These are phyloP conservation scores for Drosophila quadrilineata DNA, from an alignment of 1,140 invertebrate species.

Conservation along the genomic window DNA sequence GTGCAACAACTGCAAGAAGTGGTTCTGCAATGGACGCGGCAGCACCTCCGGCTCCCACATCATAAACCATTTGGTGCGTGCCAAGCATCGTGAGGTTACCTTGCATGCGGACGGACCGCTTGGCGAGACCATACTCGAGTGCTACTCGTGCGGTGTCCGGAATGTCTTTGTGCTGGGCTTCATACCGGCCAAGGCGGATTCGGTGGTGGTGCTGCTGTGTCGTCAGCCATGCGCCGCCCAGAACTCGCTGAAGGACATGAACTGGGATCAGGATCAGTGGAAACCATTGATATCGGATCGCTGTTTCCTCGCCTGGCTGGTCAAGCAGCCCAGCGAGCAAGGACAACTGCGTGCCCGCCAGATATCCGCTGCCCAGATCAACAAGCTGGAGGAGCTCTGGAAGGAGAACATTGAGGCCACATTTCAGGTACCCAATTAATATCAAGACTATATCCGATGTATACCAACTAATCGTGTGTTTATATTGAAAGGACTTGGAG, in stretches of 20 bases:
- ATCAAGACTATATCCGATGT: neutral
- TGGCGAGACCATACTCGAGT: conserved; percentile 98
- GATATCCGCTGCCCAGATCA: conserved; percentile 98
- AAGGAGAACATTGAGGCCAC: conserved; percentile 98
- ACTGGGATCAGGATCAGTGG: conserved; percentile 99
- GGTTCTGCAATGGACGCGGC: conserved; percentile 99
- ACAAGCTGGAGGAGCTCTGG: conserved; percentile 99
- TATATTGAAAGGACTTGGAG: conserved; percentile 89
- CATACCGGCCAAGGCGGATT: conserved; percentile 99
- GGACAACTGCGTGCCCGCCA: conserved; percentile 97
- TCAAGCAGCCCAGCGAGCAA: conserved; percentile 97
- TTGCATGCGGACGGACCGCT: conserved; percentile 98
- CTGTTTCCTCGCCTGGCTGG: conserved; percentile 97
- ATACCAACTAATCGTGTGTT: neutral
- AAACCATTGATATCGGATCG: conserved; percentile 98
- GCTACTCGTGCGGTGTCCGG: conserved; percentile 98
- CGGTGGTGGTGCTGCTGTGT: conserved; percentile 98
- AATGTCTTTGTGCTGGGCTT: conserved; percentile 99
- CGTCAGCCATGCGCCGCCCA: conserved; percentile 98
- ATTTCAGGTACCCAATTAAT: conserved; percentile 87
- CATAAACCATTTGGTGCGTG: conserved; percentile 98
- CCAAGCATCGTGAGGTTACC: conserved; percentile 99
- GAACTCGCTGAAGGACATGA: conserved; percentile 98
- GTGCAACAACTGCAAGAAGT: conserved; percentile 99
- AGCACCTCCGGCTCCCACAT: conserved; percentile 99